Conservation (phyloP, 2,888 invertebrate genomes). For the Thera obeliscata region DNA sequence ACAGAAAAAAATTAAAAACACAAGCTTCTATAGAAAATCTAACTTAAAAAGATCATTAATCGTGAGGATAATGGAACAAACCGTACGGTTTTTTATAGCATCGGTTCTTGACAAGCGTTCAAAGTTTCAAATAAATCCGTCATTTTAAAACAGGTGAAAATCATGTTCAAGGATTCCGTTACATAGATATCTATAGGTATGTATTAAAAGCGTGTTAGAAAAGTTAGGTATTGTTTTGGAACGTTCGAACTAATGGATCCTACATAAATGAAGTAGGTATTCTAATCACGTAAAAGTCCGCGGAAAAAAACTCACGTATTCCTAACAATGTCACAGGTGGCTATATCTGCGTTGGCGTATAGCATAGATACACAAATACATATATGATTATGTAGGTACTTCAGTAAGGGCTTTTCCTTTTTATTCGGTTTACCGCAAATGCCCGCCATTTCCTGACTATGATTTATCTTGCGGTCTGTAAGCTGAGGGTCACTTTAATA, state of each 20-base stretch:
- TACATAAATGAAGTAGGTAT: background rate
- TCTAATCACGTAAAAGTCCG: background rate
- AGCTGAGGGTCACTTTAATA: constrained; percentile 83
- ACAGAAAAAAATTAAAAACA: background rate
- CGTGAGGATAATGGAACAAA: no score
- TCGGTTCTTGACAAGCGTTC: no score
- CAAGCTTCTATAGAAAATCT: no score
- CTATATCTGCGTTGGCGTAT: constrained; percentile 23
- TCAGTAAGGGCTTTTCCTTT: constrained; percentile 63
- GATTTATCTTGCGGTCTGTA: constrained; percentile 79
- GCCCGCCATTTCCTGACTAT: constrained; percentile 78
- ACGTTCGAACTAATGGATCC: background rate
- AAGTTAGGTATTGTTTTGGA: background rate
- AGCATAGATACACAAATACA: constrained; percentile 17
- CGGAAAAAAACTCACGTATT: background rate
- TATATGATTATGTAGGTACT: constrained; percentile 52
- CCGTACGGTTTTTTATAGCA: no score
- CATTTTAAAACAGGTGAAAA: no score
- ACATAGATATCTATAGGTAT: no score
- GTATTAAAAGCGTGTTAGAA: no score
- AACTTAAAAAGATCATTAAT: no score
- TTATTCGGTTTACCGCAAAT: constrained; percentile 72
- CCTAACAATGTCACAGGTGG: constrained; percentile 33
- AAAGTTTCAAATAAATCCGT: no score
- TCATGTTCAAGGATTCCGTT: no score